These are phyloP conservation scores for Coelopa pilipes DNA, from an alignment of 2,888 invertebrate species.

Conservation along the genomic window DNA sequence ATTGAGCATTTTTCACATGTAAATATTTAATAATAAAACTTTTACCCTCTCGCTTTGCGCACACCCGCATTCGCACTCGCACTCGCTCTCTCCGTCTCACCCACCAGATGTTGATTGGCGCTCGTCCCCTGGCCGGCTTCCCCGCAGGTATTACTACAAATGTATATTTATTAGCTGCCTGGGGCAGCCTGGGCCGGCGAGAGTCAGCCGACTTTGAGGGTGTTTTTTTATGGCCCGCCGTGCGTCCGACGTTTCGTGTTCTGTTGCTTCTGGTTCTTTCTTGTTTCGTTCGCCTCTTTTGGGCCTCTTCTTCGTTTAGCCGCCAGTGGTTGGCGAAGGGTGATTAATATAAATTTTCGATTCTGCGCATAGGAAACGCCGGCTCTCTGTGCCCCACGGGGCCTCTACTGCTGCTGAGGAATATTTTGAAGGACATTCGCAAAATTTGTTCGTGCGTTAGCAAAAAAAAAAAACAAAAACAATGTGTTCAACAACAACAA, in stretches of 20 bases:
- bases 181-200: background rate
- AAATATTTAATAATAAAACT: conserved; percentile 34
- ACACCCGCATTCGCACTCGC: background rate
- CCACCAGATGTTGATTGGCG: background rate
- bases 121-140: too few relatives aligned
- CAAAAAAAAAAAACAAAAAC: too few relatives aligned
- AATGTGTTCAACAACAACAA: too few relatives aligned
- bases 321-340: background rate
- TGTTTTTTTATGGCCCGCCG: conserved; percentile 12
- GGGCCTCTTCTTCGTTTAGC: too few relatives aligned
- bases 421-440: conserved; percentile 29
- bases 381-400: background rate
- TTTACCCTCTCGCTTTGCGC: background rate
- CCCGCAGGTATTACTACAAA: background rate
- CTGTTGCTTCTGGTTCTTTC: too few relatives aligned
- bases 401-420: too few relatives aligned
- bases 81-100: too few relatives aligned
- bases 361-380: conserved; percentile 28
- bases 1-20: conserved; percentile 28
- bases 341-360: conserved; percentile 21
- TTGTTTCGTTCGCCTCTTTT: too few relatives aligned
- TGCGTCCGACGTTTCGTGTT: too few relatives aligned
- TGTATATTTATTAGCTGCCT: conserved; percentile 1
- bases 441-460: background rate
- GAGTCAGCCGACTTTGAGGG: background rate